These are phyloP conservation scores for Sula dactylatra DNA, from an alignment of 2,113 vertebrate species.

Conservation along the genomic window DNA sequence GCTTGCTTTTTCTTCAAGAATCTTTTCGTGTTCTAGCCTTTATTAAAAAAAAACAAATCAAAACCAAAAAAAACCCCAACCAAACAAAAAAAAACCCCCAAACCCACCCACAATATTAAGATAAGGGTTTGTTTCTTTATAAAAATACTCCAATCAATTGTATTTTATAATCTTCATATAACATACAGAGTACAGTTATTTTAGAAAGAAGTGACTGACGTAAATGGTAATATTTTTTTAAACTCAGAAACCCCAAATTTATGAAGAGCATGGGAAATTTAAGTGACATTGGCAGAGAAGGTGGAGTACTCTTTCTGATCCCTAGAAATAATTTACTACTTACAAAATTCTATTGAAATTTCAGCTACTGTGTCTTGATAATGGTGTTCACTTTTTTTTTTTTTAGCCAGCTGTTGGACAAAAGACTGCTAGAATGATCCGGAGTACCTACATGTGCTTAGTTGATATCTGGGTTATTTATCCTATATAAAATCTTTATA, in stretches of 20 bases:
- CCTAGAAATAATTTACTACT: background rate
- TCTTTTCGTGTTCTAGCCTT: slow-evolving; percentile 89
- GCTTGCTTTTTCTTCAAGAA: slow-evolving; percentile 85
- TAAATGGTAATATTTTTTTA: background rate
- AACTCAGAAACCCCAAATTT: background rate
- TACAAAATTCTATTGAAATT: background rate
- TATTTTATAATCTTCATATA: background rate
- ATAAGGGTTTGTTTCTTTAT: background rate
- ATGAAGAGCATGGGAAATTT: background rate
- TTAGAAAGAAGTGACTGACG: background rate
- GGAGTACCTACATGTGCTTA: background rate
- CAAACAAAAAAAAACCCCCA: background rate
- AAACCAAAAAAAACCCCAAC: background rate
- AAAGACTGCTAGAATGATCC: background rate
- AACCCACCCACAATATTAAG: background rate
- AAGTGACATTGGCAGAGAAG: background rate
- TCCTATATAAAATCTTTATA: background rate
- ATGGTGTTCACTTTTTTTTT: no score
- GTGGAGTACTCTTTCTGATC: background rate
- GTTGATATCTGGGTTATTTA: background rate
- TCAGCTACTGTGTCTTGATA: background rate
- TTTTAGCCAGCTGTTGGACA: background rate
- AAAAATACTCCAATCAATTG: background rate
- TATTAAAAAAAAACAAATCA: slow-evolving; percentile 6
- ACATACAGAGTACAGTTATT: background rate